Conservation (phyloP, 2,888 invertebrate genomes). For the Eueremaeus valkanovi region DNA sequence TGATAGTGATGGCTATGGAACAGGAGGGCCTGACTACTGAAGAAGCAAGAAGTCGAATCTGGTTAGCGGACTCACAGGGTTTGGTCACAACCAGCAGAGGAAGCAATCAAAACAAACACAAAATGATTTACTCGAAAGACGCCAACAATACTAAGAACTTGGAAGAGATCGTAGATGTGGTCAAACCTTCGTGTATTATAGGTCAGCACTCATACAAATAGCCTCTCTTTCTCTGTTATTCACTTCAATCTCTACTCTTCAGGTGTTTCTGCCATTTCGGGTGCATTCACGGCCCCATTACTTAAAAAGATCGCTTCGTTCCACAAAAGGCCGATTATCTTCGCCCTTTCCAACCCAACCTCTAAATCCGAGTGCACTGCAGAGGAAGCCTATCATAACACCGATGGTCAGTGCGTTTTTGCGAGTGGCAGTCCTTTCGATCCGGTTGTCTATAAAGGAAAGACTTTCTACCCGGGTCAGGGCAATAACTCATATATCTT, state of each 20-base stretch:
- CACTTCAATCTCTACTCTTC: constrained; percentile 40
- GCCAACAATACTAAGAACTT: constrained; percentile 71
- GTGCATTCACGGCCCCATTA: constrained; percentile 87
- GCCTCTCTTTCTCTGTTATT: constrained; percentile 8
- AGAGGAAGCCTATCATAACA: constrained; percentile 84
- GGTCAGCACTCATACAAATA: constrained; percentile 60
- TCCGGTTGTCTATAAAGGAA: constrained; percentile 71
- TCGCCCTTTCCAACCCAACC: constrained; percentile 97
- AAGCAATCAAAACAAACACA: constrained; percentile 62
- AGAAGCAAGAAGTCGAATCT: constrained; percentile 76
- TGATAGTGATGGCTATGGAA: constrained; percentile 88
- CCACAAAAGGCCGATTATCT: constrained; percentile 85
- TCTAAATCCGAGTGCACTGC: constrained; percentile 99
- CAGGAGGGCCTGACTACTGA: constrained; percentile 71
- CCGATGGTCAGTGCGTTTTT: constrained; percentile 85
- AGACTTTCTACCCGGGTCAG: constrained; percentile 83
- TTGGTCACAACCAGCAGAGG: constrained; percentile 66
- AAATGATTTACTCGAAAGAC: constrained; percentile 73
- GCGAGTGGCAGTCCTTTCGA: constrained; percentile 95
- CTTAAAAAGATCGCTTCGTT: constrained; percentile 76
- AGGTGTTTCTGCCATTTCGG: constrained; percentile 89
- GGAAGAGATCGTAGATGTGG: constrained; percentile 69
- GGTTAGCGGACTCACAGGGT: constrained; percentile 94
- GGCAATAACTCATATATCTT: constrained; percentile 98
- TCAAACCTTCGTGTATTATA: constrained; percentile 86